Percentiles rank a stretch among this genome's conserved stretches.
Evolutionary conservation across 2,797 vertebrate genomes (phyloP).

Genomic region (Pterois miles): DNA sequence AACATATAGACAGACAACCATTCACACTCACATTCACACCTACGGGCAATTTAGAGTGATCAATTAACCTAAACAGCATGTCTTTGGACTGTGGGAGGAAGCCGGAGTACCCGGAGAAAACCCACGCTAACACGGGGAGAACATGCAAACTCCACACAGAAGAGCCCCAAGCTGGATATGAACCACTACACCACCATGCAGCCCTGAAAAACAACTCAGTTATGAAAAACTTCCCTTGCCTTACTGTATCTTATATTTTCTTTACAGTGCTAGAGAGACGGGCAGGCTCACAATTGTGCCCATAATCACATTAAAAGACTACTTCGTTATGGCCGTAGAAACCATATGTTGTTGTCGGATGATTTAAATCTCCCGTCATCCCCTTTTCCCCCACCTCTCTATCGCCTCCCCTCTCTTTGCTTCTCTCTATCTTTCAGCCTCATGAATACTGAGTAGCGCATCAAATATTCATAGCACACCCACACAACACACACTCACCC

Average conservation of each 20-base stretch:
- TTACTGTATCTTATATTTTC: neutral
- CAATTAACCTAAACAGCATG: too few species aligned
- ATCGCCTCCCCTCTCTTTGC: slow-evolving; percentile 40
- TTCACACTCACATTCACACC: too few species aligned
- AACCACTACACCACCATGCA: too few species aligned
- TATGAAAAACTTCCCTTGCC: neutral
- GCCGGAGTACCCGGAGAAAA: too few species aligned
- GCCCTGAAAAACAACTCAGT: too few species aligned
- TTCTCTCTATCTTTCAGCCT: slow-evolving; percentile 54
- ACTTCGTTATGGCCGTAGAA: slow-evolving; percentile 27
- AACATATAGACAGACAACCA: too few species aligned
- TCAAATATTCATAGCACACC: slow-evolving; percentile 69
- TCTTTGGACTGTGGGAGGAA: too few species aligned
- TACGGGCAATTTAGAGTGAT: too few species aligned
- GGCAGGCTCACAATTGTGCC: neutral
- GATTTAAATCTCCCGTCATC: slow-evolving; percentile 58
- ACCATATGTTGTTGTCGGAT: slow-evolving; percentile 40
- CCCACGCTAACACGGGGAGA: too few species aligned
- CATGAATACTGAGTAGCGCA: slow-evolving; percentile 68
- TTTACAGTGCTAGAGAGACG: neutral
- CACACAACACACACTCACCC: slow-evolving; percentile 22
- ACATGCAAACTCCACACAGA: too few species aligned
- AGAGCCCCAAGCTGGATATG: too few species aligned
- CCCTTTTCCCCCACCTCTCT: slow-evolving; percentile 17
- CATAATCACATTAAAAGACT: slow-evolving; percentile 32